Conservation (phyloP, 2,888 invertebrate genomes). For the Junonia oenone region DNA sequence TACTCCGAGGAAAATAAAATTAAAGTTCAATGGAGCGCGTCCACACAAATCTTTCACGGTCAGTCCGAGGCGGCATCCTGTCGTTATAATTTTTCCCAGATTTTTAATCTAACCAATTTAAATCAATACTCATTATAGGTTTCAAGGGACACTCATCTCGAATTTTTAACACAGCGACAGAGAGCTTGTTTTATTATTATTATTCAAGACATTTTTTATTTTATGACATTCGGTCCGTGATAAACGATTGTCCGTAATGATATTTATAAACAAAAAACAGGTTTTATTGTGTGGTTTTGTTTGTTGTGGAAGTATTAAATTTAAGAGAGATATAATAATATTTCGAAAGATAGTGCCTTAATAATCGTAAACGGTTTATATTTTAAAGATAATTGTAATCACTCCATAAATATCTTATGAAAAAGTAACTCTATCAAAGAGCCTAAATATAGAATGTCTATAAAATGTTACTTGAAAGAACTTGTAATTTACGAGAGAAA, state of each 20-base stretch:
- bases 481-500: no score
- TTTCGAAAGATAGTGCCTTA: not conserved
- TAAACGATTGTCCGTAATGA: constrained; percentile 63
- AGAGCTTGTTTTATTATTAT: constrained; percentile 73
- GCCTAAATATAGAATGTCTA: no score
- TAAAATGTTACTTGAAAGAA: no score
- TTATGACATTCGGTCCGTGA: constrained; percentile 60
- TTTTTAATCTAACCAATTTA: constrained; percentile 75
- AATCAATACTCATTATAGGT: constrained; percentile 78
- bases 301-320: constrained; percentile 26
- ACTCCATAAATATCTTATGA: no score
- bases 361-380: not conserved
- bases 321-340: not conserved
- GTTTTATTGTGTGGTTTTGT: constrained; percentile 23
- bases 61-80: constrained; percentile 56
- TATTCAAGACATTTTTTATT: constrained; percentile 69
- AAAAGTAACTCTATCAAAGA: no score
- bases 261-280: constrained; percentile 40
- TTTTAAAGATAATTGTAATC: not conserved
- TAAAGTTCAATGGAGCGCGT: constrained; percentile 31
- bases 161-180: constrained; percentile 65
- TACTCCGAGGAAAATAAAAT: not conserved
- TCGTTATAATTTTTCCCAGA: constrained; percentile 76
- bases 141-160: constrained; percentile 73
- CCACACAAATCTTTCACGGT: constrained; percentile 41